phyloP scores from a whole-genome alignment of 2,888 invertebrate genomes.

The Phalera bucephala region DNA sequence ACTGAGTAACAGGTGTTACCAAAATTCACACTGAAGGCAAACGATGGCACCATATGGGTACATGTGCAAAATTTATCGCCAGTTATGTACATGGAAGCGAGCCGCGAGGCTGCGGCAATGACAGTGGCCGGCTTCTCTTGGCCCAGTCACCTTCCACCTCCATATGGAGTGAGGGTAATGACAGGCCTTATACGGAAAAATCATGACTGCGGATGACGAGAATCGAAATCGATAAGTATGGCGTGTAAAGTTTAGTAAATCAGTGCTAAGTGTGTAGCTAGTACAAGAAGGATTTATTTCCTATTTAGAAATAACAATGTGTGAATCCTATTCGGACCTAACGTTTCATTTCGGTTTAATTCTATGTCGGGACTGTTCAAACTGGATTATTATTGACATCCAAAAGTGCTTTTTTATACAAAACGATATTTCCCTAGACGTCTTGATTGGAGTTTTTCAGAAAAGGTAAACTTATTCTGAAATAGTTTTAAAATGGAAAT shows the following conservation, averaged over 20 bases:
- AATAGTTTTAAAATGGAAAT: too few relatives aligned
- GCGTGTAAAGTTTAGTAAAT: not conserved
- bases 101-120: constrained; percentile 57
- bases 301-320: too few relatives aligned
- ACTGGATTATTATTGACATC: too few relatives aligned
- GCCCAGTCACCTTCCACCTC: constrained; percentile 58
- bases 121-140: constrained; percentile 58
- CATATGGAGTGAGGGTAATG: constrained; percentile 61
- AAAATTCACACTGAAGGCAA: constrained; percentile 16
- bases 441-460: too few relatives aligned
- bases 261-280: too few relatives aligned
- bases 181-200: constrained; percentile 49
- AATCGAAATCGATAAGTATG: constrained; percentile 1
- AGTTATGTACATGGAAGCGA: constrained; percentile 30
- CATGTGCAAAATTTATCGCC: constrained; percentile 52
- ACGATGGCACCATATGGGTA: constrained; percentile 19
- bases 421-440: too few relatives aligned
- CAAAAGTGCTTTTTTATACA: too few relatives aligned
- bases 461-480: too few relatives aligned
- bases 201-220: constrained; percentile 7
- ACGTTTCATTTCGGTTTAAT: too few relatives aligned
- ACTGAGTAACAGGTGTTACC: constrained; percentile 23
- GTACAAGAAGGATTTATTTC: too few relatives aligned
- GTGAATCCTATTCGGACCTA: too few relatives aligned
- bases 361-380: too few relatives aligned